Evolutionary conservation across 2,113 vertebrate genomes (phyloP).

Genomic region (Tetrax tetrax): DNA sequence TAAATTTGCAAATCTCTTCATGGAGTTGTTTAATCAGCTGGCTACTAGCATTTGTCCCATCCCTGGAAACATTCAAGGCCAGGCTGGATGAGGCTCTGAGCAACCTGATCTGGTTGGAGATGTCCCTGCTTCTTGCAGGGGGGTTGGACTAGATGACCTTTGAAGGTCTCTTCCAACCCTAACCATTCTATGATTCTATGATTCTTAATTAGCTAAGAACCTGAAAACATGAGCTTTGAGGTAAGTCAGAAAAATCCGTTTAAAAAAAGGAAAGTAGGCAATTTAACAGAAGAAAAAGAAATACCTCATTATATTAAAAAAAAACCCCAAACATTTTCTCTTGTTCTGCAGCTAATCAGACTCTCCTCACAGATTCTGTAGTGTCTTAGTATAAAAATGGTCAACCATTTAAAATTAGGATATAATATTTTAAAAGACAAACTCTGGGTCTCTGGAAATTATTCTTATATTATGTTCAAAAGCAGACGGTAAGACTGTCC

Average conservation of each 20-base stretch:
- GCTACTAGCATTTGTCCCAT: neutral
- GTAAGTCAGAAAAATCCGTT: neutral
- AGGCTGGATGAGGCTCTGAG: no score
- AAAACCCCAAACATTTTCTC: accelerated
- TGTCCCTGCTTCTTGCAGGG: no score
- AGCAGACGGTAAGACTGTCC: neutral
- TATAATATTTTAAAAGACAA: neutral
- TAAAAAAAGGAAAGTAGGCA: neutral
- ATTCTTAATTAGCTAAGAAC: neutral
- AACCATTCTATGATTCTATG: no score
- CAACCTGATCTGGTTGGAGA: no score
- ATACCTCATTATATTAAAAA: neutral
- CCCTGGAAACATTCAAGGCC: no score
- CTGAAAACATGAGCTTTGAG: neutral
- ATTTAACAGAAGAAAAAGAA: neutral
- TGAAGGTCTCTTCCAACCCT: no score
- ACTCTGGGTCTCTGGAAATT: neutral
- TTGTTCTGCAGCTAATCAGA: neutral
- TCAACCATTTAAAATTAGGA: neutral
- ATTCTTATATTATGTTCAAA: neutral
- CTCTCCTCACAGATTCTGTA: neutral
- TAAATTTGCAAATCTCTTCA: neutral
- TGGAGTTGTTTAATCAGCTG: neutral
- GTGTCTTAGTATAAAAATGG: neutral
- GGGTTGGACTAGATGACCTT: no score